Evolutionary conservation across 2,113 vertebrate species (phyloP), one percentile per base, ranked within the genome.

Genomic region (Agelaius tricolor): DNA sequence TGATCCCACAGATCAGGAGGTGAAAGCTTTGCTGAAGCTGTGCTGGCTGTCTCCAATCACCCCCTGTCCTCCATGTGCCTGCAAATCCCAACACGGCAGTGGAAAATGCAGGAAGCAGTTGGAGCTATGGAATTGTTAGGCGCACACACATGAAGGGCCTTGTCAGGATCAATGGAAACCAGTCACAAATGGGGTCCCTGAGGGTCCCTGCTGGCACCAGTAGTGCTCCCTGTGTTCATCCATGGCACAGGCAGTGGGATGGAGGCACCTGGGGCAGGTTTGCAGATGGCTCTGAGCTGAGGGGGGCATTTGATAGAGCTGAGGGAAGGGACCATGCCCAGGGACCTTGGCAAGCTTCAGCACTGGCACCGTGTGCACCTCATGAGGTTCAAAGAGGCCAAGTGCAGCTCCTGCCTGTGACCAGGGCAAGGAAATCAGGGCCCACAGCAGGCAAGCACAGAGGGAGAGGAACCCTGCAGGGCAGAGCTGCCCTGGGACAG

Each of bases 351-450:
- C 49, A 18, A 28, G 4, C 28, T 22, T 3, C 69, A 55, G 41
- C 39, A 17, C 33, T 23, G 17, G 41, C 28, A 15, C 11, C n/a
- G 11, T 3, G 2, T 3, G 69, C 28, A 11, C 22, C n/a, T 15
- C 4, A 1, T 9, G n/a, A 39, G 49, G 22, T 17, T 33, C 22
- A 10, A 4, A 26, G 14, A 11, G 57, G 39, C 13, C 57, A 37
- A 52, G 47, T 8, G 46, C 55, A 51, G 46, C 18, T 69, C 44
- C 54, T 71, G 46, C 15, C 7, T 52, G 17, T 1, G 20, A n/a
- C 4, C 33, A 63, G 35, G 2, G 28, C 15, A 59, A 46, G 55
- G 46, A 22, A 39, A 33, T 24, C 0, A 0, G 22, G 35, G 27
- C 55, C 79, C 33, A 30, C 7, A 18, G 55, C 66, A 78, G 39